Conservation (phyloP, 92 coral and sea anemone genomes). For the Heliopora coerulea region DNA sequence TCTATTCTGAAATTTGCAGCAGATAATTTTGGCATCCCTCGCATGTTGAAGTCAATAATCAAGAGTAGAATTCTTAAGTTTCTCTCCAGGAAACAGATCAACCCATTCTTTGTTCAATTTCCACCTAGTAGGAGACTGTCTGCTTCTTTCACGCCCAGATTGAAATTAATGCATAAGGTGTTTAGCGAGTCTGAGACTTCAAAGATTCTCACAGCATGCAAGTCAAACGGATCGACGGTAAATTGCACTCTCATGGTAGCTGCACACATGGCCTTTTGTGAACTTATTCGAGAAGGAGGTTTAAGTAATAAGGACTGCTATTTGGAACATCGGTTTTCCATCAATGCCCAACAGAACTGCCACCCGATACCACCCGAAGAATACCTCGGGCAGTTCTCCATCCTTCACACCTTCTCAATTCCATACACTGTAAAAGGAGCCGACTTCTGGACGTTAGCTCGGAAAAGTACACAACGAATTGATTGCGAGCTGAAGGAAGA, state of each 20-base stretch:
- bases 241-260: conserved; percentile 6
- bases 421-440: not conserved
- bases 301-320: not conserved
- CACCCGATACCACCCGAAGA: conserved; percentile 3
- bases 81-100: not conserved
- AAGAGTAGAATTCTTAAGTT: not conserved
- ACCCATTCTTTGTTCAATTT: conserved; percentile 12
- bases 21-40: not conserved
- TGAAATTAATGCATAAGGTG: not conserved
- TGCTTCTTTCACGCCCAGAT: not conserved
- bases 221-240: not conserved
- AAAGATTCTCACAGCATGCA: conserved; percentile 12
- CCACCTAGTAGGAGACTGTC: not conserved
- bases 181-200: conserved; percentile 16
- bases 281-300: not conserved
- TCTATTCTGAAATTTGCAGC: not conserved
- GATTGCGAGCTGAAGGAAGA: not conserved
- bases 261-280: conserved; percentile 16
- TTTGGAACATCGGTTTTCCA: not conserved
- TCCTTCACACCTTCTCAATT: not conserved
- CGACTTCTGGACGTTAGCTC: conserved; percentile 18
- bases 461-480: not conserved
- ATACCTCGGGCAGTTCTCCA: conserved; percentile 4
- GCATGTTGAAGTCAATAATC: not conserved
- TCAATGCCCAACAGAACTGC: conserved; percentile 13